These are phyloP conservation scores for Metopia argyrocephala DNA, from an alignment of 2,888 invertebrate species.

Conservation along the genomic window DNA sequence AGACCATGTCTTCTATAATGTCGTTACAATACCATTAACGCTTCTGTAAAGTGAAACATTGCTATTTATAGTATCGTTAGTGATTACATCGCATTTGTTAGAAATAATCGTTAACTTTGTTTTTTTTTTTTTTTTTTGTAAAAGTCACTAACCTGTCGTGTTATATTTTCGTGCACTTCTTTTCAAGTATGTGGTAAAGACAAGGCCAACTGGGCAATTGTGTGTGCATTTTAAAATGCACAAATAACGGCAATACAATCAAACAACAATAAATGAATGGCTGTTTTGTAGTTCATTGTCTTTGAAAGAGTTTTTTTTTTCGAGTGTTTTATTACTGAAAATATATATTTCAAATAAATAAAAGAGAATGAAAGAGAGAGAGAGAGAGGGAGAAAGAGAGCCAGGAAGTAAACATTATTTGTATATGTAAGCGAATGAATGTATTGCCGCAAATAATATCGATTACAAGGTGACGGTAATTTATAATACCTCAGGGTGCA, in stretches of 20 bases:
- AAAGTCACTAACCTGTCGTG: too few relatives aligned
- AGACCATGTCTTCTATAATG: too few relatives aligned
- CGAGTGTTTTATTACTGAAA: background rate
- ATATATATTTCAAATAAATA: background rate
- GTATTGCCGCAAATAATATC: slow-evolving; percentile 60
- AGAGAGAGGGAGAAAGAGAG: background rate
- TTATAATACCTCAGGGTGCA: slow-evolving; percentile 62
- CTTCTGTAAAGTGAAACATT: too few relatives aligned
- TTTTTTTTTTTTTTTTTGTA: too few relatives aligned
- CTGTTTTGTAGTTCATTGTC: slow-evolving; percentile 24
- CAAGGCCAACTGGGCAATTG: background rate
- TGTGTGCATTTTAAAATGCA: background rate
- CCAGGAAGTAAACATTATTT: background rate
- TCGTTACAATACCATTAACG: too few relatives aligned
- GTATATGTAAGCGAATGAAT: background rate
- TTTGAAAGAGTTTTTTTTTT: slow-evolving; percentile 12
- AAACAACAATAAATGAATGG: slow-evolving; percentile 36
- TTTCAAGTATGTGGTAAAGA: too few relatives aligned
- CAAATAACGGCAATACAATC: slow-evolving; percentile 20
- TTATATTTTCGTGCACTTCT: too few relatives aligned
- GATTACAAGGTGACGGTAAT: slow-evolving; percentile 61
- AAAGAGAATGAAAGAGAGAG: background rate
- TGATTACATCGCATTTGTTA: too few relatives aligned
- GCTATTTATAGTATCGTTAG: too few relatives aligned
- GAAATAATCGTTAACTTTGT: too few relatives aligned